These are phyloP conservation scores for Clarias platycephalus DNA, from an alignment of 2,797 vertebrate genomes.

Conservation along the genomic window DNA sequence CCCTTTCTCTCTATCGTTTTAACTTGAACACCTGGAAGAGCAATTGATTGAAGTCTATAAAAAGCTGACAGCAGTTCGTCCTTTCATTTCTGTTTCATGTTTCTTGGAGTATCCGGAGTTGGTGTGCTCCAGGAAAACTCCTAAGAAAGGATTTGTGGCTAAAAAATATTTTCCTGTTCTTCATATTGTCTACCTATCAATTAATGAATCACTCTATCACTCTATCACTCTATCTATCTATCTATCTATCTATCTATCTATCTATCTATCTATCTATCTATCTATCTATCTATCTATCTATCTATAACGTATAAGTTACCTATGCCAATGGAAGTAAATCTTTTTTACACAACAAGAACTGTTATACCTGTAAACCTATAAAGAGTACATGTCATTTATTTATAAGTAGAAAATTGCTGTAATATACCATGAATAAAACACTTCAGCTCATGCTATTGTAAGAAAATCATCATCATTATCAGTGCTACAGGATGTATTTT, in stretches of 20 bases:
- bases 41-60: slow-evolving; percentile 8
- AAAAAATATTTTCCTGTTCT: neutral
- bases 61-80: neutral
- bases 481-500: neutral
- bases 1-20: neutral
- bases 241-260: too few relatives aligned
- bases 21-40: slow-evolving; percentile 41
- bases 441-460: neutral
- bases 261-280: neutral
- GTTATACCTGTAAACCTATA: neutral
- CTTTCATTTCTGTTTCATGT: neutral
- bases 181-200: too few relatives aligned
- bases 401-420: neutral
- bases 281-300: too few relatives aligned
- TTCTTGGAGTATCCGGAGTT: neutral
- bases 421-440: neutral
- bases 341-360: neutral
- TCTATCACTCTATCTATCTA: too few relatives aligned
- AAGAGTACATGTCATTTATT: neutral
- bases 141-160: neutral
- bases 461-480: neutral
- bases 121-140: neutral
- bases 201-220: neutral
- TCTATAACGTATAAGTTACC: too few relatives aligned
- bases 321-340: too few relatives aligned